Evolutionary conservation across 2,888 invertebrate species (phyloP).

Genomic region (Branchipolynoe longqiensis): DNA sequence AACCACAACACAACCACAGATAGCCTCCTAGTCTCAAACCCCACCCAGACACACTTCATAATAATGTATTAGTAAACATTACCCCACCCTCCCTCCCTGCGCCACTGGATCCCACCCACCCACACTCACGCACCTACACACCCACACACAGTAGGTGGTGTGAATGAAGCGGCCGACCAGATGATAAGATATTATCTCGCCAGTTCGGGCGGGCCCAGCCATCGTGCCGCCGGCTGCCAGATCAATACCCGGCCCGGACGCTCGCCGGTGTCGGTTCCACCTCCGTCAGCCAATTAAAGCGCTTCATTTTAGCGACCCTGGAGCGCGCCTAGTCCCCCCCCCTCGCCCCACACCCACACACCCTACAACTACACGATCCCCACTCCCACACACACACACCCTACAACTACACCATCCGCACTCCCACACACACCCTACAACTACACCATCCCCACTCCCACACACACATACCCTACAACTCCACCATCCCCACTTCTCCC

Average conservation of each 20-base stretch:
- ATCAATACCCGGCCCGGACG: background rate
- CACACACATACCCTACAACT: no score
- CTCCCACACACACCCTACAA: background rate
- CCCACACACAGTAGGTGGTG: background rate
- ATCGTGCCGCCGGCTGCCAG: background rate
- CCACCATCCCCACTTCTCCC: no score
- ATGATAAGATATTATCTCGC: constrained; percentile 26
- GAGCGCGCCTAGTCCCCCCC: background rate
- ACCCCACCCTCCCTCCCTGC: no score
- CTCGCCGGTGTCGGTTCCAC: constrained; percentile 20
- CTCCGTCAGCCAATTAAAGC: constrained; percentile 24
- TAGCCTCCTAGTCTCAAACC: no score
- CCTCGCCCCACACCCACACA: background rate
- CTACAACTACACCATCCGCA: background rate
- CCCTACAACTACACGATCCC: no score
- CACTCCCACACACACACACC: background rate
- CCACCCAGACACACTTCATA: no score
- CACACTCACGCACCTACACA: no score
- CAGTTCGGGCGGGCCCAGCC: background rate
- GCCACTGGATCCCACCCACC: no score
- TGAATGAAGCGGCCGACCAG: background rate
- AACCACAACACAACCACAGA: background rate
- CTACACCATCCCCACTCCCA: background rate
- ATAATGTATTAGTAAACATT: no score
- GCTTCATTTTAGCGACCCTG: background rate